These are phyloP conservation scores for Lepidocyrtoides sp. DNA, from an alignment of 2,888 invertebrate species.

Conservation along the genomic window DNA sequence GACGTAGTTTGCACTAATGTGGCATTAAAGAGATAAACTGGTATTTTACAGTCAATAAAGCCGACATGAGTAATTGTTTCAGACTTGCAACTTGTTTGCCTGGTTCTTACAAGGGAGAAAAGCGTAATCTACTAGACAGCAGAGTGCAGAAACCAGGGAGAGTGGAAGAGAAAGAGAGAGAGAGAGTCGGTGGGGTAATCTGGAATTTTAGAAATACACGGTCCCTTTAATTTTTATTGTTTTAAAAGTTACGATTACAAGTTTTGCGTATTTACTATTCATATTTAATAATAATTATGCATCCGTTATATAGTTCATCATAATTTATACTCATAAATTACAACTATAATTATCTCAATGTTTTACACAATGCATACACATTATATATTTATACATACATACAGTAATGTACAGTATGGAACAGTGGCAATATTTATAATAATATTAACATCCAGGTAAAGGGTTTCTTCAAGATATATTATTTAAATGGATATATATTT, in stretches of 20 bases:
- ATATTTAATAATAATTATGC: neutral
- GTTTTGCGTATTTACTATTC: constrained; percentile 6
- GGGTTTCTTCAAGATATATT: constrained; percentile 44
- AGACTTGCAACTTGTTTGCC: no score
- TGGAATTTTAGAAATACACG: constrained; percentile 64
- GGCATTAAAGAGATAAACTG: no score
- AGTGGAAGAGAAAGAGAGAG: no score
- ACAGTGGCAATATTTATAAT: neutral
- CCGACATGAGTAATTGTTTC: no score
- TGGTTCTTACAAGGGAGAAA: neutral
- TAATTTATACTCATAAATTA: neutral
- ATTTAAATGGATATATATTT: neutral
- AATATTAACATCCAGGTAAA: constrained; percentile 32
- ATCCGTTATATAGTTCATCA: no score
- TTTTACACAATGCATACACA: neutral
- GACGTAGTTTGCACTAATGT: no score
- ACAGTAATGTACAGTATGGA: neutral
- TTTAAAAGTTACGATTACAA: constrained; percentile 56
- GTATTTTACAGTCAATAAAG: no score
- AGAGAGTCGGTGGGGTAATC: neutral
- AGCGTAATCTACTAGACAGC: no score
- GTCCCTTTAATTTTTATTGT: constrained; percentile 78
- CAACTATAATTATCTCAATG: neutral
- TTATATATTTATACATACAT: neutral
- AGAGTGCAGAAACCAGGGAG: no score